A percentile compares a stretch with the other conserved stretches of the same genome.
Evolutionary conservation across 2,113 vertebrate genomes (phyloP).

Genomic region (Callospermophilus lateralis): DNA sequence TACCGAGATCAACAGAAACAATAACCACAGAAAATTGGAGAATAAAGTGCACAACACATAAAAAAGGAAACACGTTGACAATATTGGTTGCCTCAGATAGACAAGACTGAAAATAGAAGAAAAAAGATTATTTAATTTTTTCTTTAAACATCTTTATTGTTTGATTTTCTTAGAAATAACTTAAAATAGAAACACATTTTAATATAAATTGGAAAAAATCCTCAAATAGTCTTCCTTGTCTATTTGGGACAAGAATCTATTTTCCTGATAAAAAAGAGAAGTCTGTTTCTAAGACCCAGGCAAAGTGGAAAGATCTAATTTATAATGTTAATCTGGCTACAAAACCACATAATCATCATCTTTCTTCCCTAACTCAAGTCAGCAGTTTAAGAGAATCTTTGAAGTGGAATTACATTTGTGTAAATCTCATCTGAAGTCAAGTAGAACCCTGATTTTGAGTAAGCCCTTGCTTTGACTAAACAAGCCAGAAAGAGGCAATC

Average conservation of each 20-base stretch:
- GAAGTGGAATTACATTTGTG: constrained; percentile 29
- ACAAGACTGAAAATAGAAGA: background rate
- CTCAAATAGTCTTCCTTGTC: background rate
- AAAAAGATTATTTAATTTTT: background rate
- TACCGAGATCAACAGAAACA: background rate
- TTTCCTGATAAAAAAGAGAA: constrained; percentile 2
- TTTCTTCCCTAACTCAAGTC: constrained; percentile 22
- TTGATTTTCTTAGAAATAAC: constrained; percentile 7
- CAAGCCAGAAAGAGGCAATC: background rate
- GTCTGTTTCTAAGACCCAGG: background rate
- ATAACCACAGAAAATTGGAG: background rate
- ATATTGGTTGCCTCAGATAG: background rate
- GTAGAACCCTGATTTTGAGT: constrained; percentile 33
- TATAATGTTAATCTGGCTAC: constrained; percentile 30
- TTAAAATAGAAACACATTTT: constrained; percentile 22
- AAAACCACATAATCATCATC: constrained; percentile 46
- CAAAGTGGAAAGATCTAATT: constrained; percentile 14
- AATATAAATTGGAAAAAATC: background rate
- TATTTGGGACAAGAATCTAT: constrained; percentile 5
- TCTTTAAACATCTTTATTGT: background rate
- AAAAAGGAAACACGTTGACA: background rate
- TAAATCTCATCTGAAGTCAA: constrained; percentile 34
- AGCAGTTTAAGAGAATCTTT: constrained; percentile 50
- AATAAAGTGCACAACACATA: background rate
- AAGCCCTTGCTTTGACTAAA: background rate